A percentile compares a stretch with the other conserved stretches of the same genome.
phyloP scores from a whole-genome alignment of 2,797 vertebrate genomes.

The Hyperoplus immaculatus region DNA sequence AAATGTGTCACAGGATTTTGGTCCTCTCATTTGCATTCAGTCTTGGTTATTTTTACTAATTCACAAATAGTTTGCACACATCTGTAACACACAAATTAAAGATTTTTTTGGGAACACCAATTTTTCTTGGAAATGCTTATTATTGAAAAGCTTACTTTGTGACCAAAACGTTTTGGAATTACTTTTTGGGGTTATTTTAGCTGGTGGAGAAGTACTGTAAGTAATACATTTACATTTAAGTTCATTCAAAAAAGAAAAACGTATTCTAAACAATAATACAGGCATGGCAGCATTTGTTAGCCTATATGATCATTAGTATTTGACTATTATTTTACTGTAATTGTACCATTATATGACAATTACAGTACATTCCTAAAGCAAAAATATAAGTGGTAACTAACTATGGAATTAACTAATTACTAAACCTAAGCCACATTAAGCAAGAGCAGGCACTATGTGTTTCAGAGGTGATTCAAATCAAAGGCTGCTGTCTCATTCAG shows the following conservation, averaged over 20 bases:
- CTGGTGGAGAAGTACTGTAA: not conserved
- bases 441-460: not conserved
- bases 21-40: not conserved
- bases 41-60: not conserved
- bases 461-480: constrained; percentile 15
- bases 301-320: not conserved
- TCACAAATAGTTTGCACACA: not conserved
- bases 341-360: not conserved
- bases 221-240: not conserved
- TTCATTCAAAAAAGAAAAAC: not conserved
- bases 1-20: not conserved
- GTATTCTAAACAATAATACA: not conserved
- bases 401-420: not conserved
- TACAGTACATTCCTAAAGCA: not conserved
- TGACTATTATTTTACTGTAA: not conserved
- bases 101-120: not conserved
- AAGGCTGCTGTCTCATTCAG: constrained; percentile 12
- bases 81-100: not conserved
- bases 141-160: not conserved
- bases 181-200: not conserved
- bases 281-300: not conserved
- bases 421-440: not conserved
- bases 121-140: not conserved
- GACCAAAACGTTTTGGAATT: not conserved
- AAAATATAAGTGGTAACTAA: not conserved